Percentiles rank a stretch among this genome's conserved stretches.
Conservation (phyloP, 2,797 vertebrate species). For the Cirrhinus molitorella region DNA sequence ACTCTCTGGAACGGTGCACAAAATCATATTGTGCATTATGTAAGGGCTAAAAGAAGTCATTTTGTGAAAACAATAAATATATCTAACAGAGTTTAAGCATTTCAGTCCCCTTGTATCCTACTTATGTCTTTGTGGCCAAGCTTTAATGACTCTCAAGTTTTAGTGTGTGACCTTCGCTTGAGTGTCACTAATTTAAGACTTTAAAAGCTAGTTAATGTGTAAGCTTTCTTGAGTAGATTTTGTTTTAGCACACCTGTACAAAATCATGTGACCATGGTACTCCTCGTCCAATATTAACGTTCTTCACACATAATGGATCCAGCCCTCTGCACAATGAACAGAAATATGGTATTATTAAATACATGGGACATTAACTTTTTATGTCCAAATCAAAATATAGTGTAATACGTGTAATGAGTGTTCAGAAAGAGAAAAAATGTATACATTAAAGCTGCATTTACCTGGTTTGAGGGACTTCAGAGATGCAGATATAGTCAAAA, state of each 20-base stretch:
- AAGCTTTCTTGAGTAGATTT: slow-evolving; percentile 1
- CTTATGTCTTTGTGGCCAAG: not conserved
- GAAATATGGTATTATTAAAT: not conserved
- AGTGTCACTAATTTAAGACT: not conserved
- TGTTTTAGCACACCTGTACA: slow-evolving; percentile 72
- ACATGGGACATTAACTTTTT: not conserved
- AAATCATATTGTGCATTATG: slow-evolving; percentile 38
- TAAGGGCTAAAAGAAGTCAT: not conserved
- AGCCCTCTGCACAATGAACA: slow-evolving; percentile 63
- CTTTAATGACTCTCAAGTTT: not conserved
- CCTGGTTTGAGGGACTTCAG: slow-evolving; percentile 71
- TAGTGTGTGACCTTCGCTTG: not conserved
- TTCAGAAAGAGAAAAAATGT: not conserved
- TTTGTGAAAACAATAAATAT: slow-evolving; percentile 53
- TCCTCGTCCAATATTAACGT: slow-evolving; percentile 70
- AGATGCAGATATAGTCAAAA: slow-evolving; percentile 76
- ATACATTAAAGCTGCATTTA: slow-evolving; percentile 50
- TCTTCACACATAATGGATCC: slow-evolving; percentile 75
- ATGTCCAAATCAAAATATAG: not conserved
- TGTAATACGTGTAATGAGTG: not conserved
- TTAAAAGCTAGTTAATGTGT: slow-evolving; percentile 19
- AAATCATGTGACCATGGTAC: slow-evolving; percentile 78
- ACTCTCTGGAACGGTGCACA: slow-evolving; percentile 19
- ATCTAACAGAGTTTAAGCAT: slow-evolving; percentile 21
- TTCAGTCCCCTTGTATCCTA: not conserved